Evolutionary conservation across 2,888 invertebrate genomes (phyloP), one percentile per base, ranked within the genome.

Genomic region (Cerastis rubricosa): DNA sequence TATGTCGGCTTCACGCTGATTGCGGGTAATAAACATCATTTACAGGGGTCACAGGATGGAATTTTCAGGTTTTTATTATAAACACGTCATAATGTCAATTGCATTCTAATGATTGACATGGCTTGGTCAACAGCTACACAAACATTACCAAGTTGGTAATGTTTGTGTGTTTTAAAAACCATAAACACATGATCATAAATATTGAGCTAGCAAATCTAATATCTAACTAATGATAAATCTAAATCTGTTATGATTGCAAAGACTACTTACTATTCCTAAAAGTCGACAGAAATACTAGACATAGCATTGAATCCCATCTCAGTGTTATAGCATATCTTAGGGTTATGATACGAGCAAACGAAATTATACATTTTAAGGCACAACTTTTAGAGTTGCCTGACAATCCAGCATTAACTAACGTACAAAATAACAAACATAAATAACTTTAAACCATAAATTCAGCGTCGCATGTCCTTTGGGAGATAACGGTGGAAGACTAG

Each of bases 381-480:
- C 9, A 40, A 45, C 25, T 69, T 65, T 14, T 35, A 2, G 5
- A 71, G 25, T 8, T 63, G 65, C 43, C 22, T 45, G 35, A 29
- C 22, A 49, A 59, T 57, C 19, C 65, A 65, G 47, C 51, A 54
- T 76, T 40, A 51, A 83, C 59, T 63, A 19, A 71, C 29, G 2
- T 49, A 72, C 40, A 63, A 25, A 64, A 75, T 22, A 79, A 63
- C 76, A 76, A 73, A 76, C 74, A 74, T 74, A 80, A 68, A 76
- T 72, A 79, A 76, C 72, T 80, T 66, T 35, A 43, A 79, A 77
- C 74, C 77, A 67, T 74, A 81, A 72, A 80, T 79, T 78, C 57
- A 61, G 51, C 8, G 67, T 49, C 61, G 64, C 47, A 76, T 80
- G 75, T 84, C 85, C 86, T 83, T 73, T 68, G 89, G 81, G 88